phyloP scores from a whole-genome alignment of 2,797 vertebrate species.

The Loriculus beryllinus region DNA sequence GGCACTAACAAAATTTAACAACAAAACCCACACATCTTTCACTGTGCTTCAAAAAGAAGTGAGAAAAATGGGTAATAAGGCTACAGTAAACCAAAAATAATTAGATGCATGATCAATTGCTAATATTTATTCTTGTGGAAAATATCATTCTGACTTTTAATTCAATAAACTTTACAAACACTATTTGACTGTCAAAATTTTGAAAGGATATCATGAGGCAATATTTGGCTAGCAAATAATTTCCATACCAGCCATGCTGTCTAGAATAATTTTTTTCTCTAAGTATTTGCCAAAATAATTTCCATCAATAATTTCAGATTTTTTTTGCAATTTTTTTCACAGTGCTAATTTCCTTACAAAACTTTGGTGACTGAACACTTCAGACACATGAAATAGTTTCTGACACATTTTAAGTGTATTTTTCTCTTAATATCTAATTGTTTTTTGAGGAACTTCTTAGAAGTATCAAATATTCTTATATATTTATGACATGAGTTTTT shows the following conservation, averaged over 20 bases:
- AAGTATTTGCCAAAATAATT: background rate
- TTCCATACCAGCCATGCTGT: background rate
- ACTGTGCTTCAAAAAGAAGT: background rate
- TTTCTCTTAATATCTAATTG: background rate
- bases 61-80: background rate
- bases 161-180: background rate
- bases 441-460: background rate
- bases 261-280: background rate
- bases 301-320: background rate
- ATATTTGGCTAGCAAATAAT: background rate
- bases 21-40: background rate
- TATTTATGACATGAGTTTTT: background rate
- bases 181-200: background rate
- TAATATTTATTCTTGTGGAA: background rate
- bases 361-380: background rate
- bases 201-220: background rate
- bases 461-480: background rate
- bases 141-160: background rate
- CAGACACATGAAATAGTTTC: background rate
- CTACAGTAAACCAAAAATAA: background rate
- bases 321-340: background rate
- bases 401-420: background rate
- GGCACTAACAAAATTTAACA: slow-evolving; percentile 13
- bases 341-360: background rate
- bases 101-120: background rate